Evolutionary conservation across 2,888 invertebrate species (phyloP).

Genomic region (Orgyia antiqua): DNA sequence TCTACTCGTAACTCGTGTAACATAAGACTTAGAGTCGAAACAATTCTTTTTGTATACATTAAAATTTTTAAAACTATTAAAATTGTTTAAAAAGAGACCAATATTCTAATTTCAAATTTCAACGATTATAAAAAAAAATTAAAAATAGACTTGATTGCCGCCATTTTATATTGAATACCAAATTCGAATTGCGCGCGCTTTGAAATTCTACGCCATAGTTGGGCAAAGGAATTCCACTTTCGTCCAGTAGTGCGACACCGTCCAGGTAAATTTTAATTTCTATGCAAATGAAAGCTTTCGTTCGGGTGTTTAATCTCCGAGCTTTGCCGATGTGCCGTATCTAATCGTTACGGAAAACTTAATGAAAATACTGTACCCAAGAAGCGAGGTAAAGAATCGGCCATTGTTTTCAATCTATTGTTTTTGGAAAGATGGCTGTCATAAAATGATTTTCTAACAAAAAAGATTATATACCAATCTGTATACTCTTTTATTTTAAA

Average conservation of each 20-base stretch:
- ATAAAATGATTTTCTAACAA: no score
- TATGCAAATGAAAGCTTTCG: conserved; percentile 74
- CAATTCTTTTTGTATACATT: no score
- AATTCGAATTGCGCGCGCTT: conserved; percentile 42
- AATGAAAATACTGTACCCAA: conserved; percentile 58
- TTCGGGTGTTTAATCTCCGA: conserved; percentile 65
- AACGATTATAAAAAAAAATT: conserved; percentile 9
- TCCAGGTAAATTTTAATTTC: conserved; percentile 78
- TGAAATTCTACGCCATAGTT: conserved; percentile 45
- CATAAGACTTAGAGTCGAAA: no score
- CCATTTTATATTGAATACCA: conserved; percentile 33
- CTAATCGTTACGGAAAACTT: conserved; percentile 63
- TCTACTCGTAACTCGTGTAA: no score
- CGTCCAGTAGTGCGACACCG: conserved; percentile 56
- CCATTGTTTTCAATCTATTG: conserved; percentile 14
- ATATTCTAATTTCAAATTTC: background rate
- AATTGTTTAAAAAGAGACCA: no score
- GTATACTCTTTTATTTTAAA: no score
- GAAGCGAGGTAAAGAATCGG: conserved; percentile 19
- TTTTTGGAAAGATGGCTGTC: background rate
- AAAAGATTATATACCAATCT: no score
- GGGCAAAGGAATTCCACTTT: conserved; percentile 57
- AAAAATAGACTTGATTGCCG: conserved; percentile 25
- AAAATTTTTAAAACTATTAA: no score
- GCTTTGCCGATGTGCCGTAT: conserved; percentile 59